These are phyloP conservation scores for Eristalinus aeneus DNA, from an alignment of 2,888 invertebrate species.

Conservation along the genomic window DNA sequence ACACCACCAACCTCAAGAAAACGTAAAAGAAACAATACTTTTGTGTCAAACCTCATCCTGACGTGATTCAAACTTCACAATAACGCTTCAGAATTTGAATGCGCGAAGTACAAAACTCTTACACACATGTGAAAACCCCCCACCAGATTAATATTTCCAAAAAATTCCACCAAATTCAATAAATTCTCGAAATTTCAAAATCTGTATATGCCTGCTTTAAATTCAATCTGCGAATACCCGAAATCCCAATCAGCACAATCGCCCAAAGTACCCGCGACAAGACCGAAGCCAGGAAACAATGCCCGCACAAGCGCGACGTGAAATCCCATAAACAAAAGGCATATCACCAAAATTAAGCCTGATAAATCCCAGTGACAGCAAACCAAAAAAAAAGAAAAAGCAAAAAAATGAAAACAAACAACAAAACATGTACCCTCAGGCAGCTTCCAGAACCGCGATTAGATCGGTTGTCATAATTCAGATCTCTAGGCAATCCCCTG, in stretches of 20 bases:
- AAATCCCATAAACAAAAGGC: neutral
- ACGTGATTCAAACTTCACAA: no score
- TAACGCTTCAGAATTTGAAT: no score
- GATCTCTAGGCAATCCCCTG: constrained; percentile 17
- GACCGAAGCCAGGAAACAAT: neutral
- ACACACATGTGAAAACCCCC: no score
- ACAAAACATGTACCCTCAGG: constrained; percentile 1
- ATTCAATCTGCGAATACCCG: neutral
- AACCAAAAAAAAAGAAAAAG: neutral
- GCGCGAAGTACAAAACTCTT: no score
- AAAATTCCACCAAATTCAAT: neutral
- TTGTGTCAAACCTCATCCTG: no score
- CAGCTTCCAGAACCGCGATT: constrained; percentile 35
- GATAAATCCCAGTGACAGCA: neutral
- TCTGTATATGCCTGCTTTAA: neutral
- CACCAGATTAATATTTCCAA: no score
- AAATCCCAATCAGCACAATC: neutral
- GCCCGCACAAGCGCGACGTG: neutral
- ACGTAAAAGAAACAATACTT: no score
- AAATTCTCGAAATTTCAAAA: neutral
- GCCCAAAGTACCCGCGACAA: neutral
- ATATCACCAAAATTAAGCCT: neutral
- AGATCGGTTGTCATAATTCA: constrained; percentile 42
- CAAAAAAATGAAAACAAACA: no score
- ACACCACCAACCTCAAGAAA: no score